Evolutionary conservation across 1,140 invertebrate species (phyloP), one percentile per base, ranked within the genome.

Genomic region (Agrilus planipennis): DNA sequence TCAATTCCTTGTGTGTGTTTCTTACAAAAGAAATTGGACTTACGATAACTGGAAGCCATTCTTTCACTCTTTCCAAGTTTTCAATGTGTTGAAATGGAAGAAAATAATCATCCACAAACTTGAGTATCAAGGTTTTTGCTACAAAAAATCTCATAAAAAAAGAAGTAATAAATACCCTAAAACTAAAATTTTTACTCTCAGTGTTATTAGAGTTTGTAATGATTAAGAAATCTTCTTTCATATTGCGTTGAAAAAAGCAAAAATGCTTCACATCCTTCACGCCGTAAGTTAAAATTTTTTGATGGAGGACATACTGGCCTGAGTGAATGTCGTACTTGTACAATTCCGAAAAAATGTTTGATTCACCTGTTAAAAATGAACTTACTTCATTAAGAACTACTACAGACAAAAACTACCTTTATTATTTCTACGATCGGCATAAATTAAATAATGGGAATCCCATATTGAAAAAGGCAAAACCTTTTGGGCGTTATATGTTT

Each of bases 251-350:
- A 6, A 57, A 25, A 0, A 63, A 48, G 39, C 45, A 56, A 22
- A 69, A 69, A 25, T 64, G 65, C 46, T 63, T 61, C 1, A 69
- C 58, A 48, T 69, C 65, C 2, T 49, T 58, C 9, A 64, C 65
- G 18, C 54, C 61, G 28, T 61, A 46, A 35, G 64, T 70, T 19
- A 55, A 44, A 28, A 72, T 58, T 42, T 58, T 60, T 52, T 71
- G 70, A 48, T 62, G 57, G 1, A 52, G 45, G 20, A 58, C 40
- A 54, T 61, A 72, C 20, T 53, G 47, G 16, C 54, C 49, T 22
- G 47, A 42, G 31, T 63, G 47, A 3, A 61, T 27, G 39, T 67
- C 50, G 34, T 63, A 71, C 44, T 59, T 60, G 21, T 65, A 62
- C 18, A 71, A 64, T 50, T 67, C 62, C 1, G 68, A 69, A 49